A percentile compares a stretch with the other conserved stretches of the same genome.
Evolutionary conservation across 1,140 invertebrate genomes (phyloP).

Genomic region (Drosophila hydei): DNA sequence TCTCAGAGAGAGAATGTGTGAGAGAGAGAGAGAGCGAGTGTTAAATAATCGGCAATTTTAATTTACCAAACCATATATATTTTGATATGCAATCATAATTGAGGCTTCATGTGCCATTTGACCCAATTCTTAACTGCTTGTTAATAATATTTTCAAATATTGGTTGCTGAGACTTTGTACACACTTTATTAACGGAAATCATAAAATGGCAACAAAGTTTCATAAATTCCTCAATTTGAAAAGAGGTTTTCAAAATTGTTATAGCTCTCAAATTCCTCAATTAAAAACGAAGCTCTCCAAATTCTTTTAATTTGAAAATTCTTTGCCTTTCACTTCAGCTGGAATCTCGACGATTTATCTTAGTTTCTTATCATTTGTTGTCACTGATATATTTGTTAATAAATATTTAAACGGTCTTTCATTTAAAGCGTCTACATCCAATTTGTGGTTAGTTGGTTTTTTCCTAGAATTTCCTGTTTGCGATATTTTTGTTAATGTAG

Average conservation of each 20-base stretch:
- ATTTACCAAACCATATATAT: conserved; percentile 7
- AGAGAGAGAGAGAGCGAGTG: conserved; percentile 3
- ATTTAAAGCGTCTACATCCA: conserved; percentile 2
- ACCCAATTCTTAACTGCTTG: conserved; percentile 54
- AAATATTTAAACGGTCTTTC: conserved; percentile 9
- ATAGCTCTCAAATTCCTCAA: neutral
- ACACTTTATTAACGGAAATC: conserved; percentile 11
- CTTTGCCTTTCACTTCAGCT: neutral
- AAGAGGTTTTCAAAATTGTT: neutral
- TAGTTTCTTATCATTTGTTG: conserved; percentile 1
- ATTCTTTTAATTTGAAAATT: neutral
- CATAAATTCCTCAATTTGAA: neutral
- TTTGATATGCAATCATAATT: conserved; percentile 39
- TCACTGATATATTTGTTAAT: conserved; percentile 1
- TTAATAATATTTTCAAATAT: conserved; percentile 44
- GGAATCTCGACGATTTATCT: neutral
- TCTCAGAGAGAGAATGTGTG: too few relatives aligned
- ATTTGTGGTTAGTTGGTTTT: neutral
- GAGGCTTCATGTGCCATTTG: conserved; percentile 55
- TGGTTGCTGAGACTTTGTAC: neutral
- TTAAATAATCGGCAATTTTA: conserved; percentile 28
- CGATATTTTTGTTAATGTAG: neutral
- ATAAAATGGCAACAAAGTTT: neutral
- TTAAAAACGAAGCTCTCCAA: neutral
- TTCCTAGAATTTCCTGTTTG: neutral